A percentile compares a stretch with the other conserved stretches of the same genome.
phyloP scores from a whole-genome alignment of 2,113 vertebrate genomes.

The Nibea coibor region DNA sequence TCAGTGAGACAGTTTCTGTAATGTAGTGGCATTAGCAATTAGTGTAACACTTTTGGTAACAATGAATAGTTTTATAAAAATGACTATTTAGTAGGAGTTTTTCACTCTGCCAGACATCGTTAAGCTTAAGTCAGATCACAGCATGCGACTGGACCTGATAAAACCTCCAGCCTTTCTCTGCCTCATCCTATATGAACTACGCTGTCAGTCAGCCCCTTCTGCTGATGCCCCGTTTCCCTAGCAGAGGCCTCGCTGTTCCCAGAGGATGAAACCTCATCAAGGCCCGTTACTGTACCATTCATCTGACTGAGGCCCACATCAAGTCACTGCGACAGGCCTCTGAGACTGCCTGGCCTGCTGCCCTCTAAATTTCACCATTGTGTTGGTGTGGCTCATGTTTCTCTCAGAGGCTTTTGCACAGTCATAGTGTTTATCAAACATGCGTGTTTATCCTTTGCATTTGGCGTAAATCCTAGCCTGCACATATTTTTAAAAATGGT shows the following conservation, averaged over 20 bases:
- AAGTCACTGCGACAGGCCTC: conserved; percentile 44
- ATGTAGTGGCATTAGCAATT: background rate
- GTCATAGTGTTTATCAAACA: conserved; percentile 30
- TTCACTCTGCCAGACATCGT: conserved; percentile 6
- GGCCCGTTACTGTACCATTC: conserved; percentile 54
- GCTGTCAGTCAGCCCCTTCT: conserved; percentile 42
- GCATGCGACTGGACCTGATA: conserved; percentile 8
- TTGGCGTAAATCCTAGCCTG: background rate
- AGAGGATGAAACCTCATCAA: conserved; percentile 61
- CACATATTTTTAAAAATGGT: background rate
- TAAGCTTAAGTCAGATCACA: conserved; percentile 13
- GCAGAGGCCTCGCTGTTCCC: conserved; percentile 45
- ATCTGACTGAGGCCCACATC: conserved; percentile 55
- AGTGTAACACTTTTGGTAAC: background rate
- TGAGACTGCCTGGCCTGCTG: conserved; percentile 53
- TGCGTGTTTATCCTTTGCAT: background rate
- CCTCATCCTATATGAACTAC: conserved; percentile 21
- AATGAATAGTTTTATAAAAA: background rate
- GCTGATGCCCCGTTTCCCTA: conserved; percentile 28
- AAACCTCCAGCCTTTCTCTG: conserved; percentile 7
- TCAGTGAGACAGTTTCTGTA: background rate
- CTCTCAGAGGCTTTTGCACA: conserved; percentile 47
- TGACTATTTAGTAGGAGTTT: background rate
- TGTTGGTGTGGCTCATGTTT: conserved; percentile 37
- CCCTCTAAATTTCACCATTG: conserved; percentile 46